A percentile compares a stretch with the other conserved stretches of the same genome.
phyloP scores from a whole-genome alignment of 1,140 invertebrate species.

The Trichonephila clavata region DNA sequence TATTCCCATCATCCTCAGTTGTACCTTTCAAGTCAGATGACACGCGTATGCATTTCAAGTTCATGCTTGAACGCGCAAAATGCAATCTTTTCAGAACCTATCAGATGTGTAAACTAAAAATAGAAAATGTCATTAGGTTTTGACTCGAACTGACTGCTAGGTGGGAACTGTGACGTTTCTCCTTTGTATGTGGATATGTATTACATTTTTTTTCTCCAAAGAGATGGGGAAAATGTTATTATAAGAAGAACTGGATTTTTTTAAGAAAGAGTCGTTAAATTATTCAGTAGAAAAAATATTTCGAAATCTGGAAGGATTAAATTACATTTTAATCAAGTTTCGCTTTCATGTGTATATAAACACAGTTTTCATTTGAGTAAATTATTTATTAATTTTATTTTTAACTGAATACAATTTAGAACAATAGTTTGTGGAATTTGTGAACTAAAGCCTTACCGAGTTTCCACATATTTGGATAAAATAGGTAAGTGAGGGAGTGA shows the following conservation, averaged over 20 bases:
- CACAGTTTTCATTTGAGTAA: no score
- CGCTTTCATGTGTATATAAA: no score
- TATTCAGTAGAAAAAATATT: no score
- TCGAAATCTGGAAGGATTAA: no score
- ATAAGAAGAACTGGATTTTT: background rate
- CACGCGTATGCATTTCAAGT: background rate
- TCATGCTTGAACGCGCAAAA: background rate
- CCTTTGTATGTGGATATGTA: background rate
- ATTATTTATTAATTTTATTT: no score
- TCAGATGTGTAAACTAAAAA: background rate
- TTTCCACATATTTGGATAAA: no score
- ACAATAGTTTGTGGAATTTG: no score
- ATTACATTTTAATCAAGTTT: no score
- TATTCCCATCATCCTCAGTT: background rate
- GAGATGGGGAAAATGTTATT: background rate
- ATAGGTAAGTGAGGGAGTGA: no score
- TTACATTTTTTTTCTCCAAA: background rate
- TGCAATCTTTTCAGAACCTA: conserved; percentile 4
- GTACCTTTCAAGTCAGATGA: background rate
- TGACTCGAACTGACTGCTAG: background rate
- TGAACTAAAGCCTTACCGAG: no score
- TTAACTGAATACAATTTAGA: no score
- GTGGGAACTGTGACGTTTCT: background rate
- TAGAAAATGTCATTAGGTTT: background rate
- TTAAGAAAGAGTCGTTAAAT: no score